Evolutionary conservation across 1,140 invertebrate species (phyloP), one percentile per base, ranked within the genome.

Genomic region (Zaprionus kolodkinae): DNA sequence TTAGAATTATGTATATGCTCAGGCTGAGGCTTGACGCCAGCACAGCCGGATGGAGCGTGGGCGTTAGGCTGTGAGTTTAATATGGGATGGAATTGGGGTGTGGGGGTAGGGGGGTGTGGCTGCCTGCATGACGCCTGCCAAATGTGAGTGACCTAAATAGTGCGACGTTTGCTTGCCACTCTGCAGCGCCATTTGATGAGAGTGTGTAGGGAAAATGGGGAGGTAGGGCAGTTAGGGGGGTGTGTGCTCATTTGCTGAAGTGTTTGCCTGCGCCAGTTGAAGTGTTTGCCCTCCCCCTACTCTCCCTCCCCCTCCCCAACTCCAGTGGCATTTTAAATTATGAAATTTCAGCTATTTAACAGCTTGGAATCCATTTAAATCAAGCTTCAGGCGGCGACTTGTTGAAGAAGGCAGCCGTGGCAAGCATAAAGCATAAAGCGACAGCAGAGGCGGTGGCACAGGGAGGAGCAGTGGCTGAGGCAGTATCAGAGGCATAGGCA

Each of bases 101-200:
- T 21, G 54, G 52, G 33, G 1, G 21, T 43, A 7, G 40, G 43
- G 56, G n/a, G 21, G 43, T 40, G 40, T 54, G 59, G 57, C 65
- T 35, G 68, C 77, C 84, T 88, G 68, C 55, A 66, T 45, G 74
- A 84, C 80, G 85, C 84, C 84, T 84, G 67, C 65, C 84, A 89
- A 88, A 88, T 89, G 84, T 88, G 85, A 88, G 73, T 88, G 84
- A 88, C 84, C 84, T 89, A 88, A 88, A 88, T 88, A 88, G 84
- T 88, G 85, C 76, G 72, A 60, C 67, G 77, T 57, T 82, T 81
- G 84, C 63, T 54, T 87, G 76, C 50, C 83, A 87, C 36, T 83
- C 72, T 68, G 64, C 72, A 66, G 15, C 45, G 45, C 9, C 45
- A 48, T 40, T n/a, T 40, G 38, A n/a, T 40, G 38, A n/a, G 13